phyloP scores from a whole-genome alignment of 2,113 vertebrate species.

The Trochalopteron elliotii region DNA sequence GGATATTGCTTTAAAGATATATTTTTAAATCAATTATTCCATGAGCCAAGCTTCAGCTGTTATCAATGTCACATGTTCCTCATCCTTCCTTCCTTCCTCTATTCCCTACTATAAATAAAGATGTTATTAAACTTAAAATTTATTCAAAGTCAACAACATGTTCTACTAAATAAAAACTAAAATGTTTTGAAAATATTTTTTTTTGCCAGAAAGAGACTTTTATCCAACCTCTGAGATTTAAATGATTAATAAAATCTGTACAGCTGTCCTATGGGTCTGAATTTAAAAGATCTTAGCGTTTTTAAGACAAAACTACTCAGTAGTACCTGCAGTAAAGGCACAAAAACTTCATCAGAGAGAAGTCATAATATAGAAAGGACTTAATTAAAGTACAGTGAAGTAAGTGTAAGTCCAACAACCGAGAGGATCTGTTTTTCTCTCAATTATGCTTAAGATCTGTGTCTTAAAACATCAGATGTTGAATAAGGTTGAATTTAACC shows the following conservation, averaged over 20 bases:
- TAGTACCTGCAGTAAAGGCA: background rate
- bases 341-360: background rate
- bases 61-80: background rate
- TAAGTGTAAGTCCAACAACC: background rate
- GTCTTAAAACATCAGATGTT: background rate
- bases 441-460: background rate
- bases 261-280: background rate
- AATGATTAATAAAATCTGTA: background rate
- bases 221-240: background rate
- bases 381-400: background rate
- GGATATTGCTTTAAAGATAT: background rate
- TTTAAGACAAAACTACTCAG: background rate
- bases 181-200: background rate
- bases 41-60: background rate
- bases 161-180: background rate
- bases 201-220: accelerated
- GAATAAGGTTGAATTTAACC: background rate
- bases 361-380: background rate
- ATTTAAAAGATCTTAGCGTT: background rate
- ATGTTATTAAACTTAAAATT: background rate
- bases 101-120: background rate
- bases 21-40: background rate
- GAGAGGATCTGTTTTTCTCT: background rate
- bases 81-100: background rate
- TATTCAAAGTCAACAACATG: background rate